Conservation (phyloP, 1,140 invertebrate species). For the Dysdera silvatica region DNA sequence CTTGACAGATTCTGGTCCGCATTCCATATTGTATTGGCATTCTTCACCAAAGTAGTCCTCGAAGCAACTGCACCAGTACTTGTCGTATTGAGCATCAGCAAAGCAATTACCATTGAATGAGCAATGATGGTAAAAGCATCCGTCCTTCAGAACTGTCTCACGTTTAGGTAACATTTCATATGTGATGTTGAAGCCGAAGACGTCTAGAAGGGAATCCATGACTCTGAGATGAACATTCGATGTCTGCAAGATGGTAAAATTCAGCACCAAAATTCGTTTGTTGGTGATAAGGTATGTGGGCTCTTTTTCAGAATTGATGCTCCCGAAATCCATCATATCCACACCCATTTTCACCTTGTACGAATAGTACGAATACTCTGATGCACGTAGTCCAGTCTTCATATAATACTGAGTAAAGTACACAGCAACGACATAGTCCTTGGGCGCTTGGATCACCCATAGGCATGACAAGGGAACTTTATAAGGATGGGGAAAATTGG, state of each 20-base stretch:
- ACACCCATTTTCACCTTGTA: constrained; percentile 30
- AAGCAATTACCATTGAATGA: constrained; percentile 69
- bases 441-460: constrained; percentile 70
- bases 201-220: constrained; percentile 66
- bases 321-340: constrained; percentile 32
- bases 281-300: constrained; percentile 49
- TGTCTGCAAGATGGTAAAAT: constrained; percentile 60
- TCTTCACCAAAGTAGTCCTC: constrained; percentile 40
- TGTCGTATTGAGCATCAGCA: constrained; percentile 56
- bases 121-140: constrained; percentile 58
- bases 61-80: constrained; percentile 44
- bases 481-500: constrained; percentile 70
- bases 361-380: constrained; percentile 58
- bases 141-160: constrained; percentile 12
- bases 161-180: constrained; percentile 60
- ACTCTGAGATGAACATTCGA: constrained; percentile 76
- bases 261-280: constrained; percentile 66
- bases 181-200: constrained; percentile 86
- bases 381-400: constrained; percentile 65
- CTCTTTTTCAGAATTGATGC: constrained; percentile 40
- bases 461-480: constrained; percentile 68
- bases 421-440: constrained; percentile 58
- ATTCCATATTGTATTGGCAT: constrained; percentile 45
- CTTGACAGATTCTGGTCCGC: constrained; percentile 40
- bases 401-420: constrained; percentile 83